Evolutionary conservation across 2,888 invertebrate species (phyloP), one percentile per base, ranked within the genome.

Genomic region (Zele albiditarsus): DNA sequence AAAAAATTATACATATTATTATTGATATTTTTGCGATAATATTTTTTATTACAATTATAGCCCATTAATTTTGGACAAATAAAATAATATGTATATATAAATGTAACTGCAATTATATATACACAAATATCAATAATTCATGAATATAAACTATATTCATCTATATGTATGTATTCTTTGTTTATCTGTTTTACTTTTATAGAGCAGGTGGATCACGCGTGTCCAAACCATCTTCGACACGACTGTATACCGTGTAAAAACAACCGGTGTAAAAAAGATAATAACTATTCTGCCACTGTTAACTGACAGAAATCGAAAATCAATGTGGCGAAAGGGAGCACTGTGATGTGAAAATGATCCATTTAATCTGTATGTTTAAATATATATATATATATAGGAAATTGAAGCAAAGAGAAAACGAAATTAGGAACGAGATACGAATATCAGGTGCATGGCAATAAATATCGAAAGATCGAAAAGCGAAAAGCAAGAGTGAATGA

Each of bases 301-400:
- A 60, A 71, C 63, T 33, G 60, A 63, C 58, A 73, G 58, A 77
- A 76, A 77, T 74, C 74, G 75, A 83, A 78, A 84, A 84, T 81
- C 83, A 84, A 84, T 83, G 84, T 80, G 82, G 82, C 80, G 77
- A 81, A 82, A 78, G 81, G 80, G 80, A 60, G 69, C 23, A 27
- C 65, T 66, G 67, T 84, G 86, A 85, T 83, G 84, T 80, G 81
- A 81, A 82, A 82, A 81, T 80, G 78, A 78, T 79, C 76, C 78
- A 82, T 72, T 84, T 84, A 84, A 86, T 85, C 79, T 80, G 72
- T 77, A 77, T 77, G 75, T 80, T 73, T 67, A 81, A 79, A 80
- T 78, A 80, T 8, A 38, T 12, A 38, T 38, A 76, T 77, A 53
- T 20, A 53, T 20, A 20, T 23, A 77, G 77, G 67, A 73, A 69